phyloP scores from a whole-genome alignment of 2,113 vertebrate genomes.

The Sceloporus tristichus region DNA sequence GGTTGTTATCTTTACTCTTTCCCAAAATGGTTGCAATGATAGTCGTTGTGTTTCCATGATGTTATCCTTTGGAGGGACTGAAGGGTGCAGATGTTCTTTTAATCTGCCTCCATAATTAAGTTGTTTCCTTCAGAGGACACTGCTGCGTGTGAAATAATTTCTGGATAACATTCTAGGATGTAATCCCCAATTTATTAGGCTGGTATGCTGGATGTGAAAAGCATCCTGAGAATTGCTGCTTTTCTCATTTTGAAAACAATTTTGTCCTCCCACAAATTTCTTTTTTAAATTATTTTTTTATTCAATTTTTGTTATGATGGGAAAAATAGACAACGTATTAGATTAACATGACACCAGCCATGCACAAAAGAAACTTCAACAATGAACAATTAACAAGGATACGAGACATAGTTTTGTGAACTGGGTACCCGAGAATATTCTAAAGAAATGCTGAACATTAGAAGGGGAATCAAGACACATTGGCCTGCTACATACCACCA shows the following conservation, averaged over 20 bases:
- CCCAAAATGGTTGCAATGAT: neutral
- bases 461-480: no score
- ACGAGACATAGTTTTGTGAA: no score
- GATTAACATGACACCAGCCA: no score
- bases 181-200: neutral
- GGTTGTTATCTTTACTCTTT: neutral
- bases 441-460: no score
- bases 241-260: neutral
- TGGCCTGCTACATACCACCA: no score
- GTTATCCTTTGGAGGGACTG: neutral
- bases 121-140: neutral
- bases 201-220: neutral
- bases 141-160: neutral
- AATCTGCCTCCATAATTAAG: neutral
- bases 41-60: neutral
- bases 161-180: neutral
- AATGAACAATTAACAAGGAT: no score
- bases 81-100: neutral
- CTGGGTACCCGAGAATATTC: no score
- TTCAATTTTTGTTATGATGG: no score
- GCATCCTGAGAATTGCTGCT: neutral
- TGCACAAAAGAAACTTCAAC: no score
- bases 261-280: neutral
- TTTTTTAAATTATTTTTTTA: neutral
- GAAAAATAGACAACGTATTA: no score